Percentiles rank a stretch among this genome's conserved stretches.
Conservation (phyloP, 2,797 vertebrate genomes). For the Lepus oiostolus region DNA sequence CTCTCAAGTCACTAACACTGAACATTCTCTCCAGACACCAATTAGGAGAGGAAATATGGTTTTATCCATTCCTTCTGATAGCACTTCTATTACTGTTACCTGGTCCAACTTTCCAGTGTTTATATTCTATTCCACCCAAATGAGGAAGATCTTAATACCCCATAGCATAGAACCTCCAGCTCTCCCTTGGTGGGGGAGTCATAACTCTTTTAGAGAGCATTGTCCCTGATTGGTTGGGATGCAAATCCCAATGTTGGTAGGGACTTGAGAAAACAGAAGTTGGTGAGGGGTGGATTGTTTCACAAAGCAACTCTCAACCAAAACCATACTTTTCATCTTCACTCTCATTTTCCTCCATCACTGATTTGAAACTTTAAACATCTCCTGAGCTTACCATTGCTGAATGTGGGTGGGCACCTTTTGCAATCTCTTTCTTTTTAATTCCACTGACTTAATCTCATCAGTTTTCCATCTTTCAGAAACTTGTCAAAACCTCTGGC, state of each 20-base stretch:
- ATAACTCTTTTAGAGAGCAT: neutral
- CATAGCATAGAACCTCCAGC: rapidly evolving
- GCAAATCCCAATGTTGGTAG: neutral
- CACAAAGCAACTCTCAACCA: neutral
- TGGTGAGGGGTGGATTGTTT: neutral
- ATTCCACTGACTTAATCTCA: neutral
- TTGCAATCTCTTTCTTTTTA: neutral
- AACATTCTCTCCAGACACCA: neutral
- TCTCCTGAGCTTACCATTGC: neutral
- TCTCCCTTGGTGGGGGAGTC: neutral
- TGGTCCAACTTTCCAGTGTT: neutral
- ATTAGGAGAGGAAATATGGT: neutral
- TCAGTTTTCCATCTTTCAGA: neutral
- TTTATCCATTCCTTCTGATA: neutral
- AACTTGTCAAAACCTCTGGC: neutral
- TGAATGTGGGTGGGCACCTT: neutral
- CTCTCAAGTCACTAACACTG: neutral
- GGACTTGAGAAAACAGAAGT: neutral
- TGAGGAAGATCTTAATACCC: neutral
- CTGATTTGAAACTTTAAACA: neutral
- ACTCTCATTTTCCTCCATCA: neutral
- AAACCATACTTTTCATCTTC: neutral
- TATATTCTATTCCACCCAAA: neutral
- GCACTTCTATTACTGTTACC: neutral
- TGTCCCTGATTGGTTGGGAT: neutral